Evolutionary conservation across 2,797 vertebrate genomes (phyloP).

Genomic region (Cossypha niveicapilla): DNA sequence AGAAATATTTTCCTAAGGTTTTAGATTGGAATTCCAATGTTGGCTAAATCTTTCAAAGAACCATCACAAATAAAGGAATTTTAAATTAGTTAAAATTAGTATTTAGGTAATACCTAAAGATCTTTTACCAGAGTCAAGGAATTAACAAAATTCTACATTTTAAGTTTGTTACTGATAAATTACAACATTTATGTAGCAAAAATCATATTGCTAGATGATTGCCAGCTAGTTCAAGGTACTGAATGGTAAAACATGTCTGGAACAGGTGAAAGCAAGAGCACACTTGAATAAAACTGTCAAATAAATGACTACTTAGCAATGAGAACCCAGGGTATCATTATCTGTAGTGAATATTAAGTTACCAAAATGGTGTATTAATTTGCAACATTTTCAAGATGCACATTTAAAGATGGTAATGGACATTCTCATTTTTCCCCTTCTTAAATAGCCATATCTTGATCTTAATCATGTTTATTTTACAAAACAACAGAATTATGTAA

Average conservation of each 20-base stretch:
- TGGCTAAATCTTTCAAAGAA: neutral
- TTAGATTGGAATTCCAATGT: neutral
- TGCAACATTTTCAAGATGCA: neutral
- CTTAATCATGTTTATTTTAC: neutral
- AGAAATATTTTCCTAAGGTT: neutral
- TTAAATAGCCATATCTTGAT: neutral
- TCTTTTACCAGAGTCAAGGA: neutral
- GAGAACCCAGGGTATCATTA: neutral
- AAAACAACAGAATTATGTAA: neutral
- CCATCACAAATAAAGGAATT: neutral
- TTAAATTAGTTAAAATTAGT: neutral
- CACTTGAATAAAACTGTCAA: neutral
- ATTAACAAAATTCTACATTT: neutral
- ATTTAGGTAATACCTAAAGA: neutral
- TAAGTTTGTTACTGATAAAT: neutral
- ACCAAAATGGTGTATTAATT: neutral
- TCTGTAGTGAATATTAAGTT: neutral
- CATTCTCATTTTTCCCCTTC: neutral
- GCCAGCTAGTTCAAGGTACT: neutral
- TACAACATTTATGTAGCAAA: neutral
- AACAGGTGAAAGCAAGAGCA: neutral
- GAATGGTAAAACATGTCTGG: neutral
- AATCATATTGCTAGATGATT: neutral
- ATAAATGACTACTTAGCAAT: neutral
- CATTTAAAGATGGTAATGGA: neutral